Evolutionary conservation across 2,888 invertebrate species (phyloP), one percentile per base, ranked within the genome.

Genomic region (Magallana nippona): DNA sequence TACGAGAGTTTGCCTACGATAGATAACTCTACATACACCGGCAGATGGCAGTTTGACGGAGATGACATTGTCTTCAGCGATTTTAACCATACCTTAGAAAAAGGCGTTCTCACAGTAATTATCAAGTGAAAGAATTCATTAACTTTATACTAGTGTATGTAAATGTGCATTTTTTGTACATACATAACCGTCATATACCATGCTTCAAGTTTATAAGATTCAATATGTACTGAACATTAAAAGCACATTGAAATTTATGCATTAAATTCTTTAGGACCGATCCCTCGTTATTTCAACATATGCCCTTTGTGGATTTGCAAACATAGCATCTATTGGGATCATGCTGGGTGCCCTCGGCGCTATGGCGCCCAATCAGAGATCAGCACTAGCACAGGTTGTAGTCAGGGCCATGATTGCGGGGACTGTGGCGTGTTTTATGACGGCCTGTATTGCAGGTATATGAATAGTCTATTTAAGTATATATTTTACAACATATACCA

Each of bases 371-470:
- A 82, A 81, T n/a, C 84, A 93, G 32, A 90, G 90, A 78, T 83
- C 85, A 0, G 92, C 91, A 78, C 83, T 93, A 19, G 87, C 92
- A 3, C 87, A 88, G 55, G 86, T 92, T 1, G 91, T 92, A 0
- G 86, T 93, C 8, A 85, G 93, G 13, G 94, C 94, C 0, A 93
- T 94, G 93, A 91, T 94, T 13, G 93, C 93, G 11, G 94, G 94
- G 17, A 94, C 92, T 83, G 92, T 94, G 10, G 94, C 93, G 2
- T 94, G 94, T 85, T 94, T 94, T 87, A 88, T 94, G 88, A 94
- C 93, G 3, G 94, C 94, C 0, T 93, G 93, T 82, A 91, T 93
- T n/a, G 92, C 94, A 87, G 92, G 92, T 92, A 87, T 79, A 86
- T 82, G 13, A 22, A 10, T 10, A 19, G 17, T 60, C 19, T 10